Conservation (phyloP, 1,140 invertebrate genomes). For the Diorhabda elongata region DNA sequence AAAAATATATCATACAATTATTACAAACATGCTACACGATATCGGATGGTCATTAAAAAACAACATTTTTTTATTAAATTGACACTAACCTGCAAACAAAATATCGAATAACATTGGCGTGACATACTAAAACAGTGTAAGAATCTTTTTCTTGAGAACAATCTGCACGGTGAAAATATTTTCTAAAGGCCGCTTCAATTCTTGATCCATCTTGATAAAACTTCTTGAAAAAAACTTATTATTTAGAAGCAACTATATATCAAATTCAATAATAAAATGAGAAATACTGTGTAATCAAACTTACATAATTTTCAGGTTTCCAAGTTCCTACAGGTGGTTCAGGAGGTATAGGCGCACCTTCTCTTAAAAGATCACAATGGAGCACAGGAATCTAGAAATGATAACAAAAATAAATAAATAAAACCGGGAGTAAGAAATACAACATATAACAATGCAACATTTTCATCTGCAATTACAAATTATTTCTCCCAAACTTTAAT, state of each 20-base stretch:
- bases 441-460: too few relatives aligned
- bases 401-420: slow-evolving; percentile 7
- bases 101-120: slow-evolving; percentile 97
- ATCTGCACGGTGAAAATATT: slow-evolving; percentile 88
- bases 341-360: slow-evolving; percentile 90
- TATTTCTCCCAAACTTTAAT: too few relatives aligned
- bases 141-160: slow-evolving; percentile 76
- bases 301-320: slow-evolving; percentile 77
- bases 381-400: slow-evolving; percentile 50
- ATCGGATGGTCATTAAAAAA: not conserved
- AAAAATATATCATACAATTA: slow-evolving; percentile 40
- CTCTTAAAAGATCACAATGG: slow-evolving; percentile 75
- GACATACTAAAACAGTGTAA: slow-evolving; percentile 92
- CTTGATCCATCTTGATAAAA: slow-evolving; percentile 91
- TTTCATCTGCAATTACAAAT: too few relatives aligned
- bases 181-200: slow-evolving; percentile 94
- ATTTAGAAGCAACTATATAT: too few relatives aligned
- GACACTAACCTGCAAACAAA: slow-evolving; percentile 85
- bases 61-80: not conserved
- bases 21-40: slow-evolving; percentile 25
- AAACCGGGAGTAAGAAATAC: too few relatives aligned
- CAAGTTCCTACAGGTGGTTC: slow-evolving; percentile 86
- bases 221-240: slow-evolving; percentile 59
- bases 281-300: slow-evolving; percentile 24
- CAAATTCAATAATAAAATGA: too few relatives aligned